These are phyloP conservation scores for Anarhynchus alexandrinus DNA, from an alignment of 2,113 vertebrate species.

Conservation along the genomic window DNA sequence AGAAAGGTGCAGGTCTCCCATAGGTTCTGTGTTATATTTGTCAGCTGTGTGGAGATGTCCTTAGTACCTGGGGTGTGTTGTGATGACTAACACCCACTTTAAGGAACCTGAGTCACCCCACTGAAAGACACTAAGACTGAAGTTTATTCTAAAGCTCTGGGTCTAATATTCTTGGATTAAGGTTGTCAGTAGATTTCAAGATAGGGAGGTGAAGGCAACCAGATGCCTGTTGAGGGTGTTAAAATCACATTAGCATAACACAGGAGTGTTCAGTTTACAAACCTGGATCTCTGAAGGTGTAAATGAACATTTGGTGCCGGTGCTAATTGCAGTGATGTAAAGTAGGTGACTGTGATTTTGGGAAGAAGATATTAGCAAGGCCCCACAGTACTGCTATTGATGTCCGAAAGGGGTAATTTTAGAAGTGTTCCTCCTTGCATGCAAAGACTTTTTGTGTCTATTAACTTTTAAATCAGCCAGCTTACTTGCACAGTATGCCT, in stretches of 20 bases:
- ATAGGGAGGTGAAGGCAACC: background rate
- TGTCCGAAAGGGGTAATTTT: slow-evolving; percentile 49
- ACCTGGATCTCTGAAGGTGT: slow-evolving; percentile 41
- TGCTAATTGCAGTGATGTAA: slow-evolving; percentile 58
- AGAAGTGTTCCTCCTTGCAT: background rate
- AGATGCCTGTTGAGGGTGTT: slow-evolving; percentile 29
- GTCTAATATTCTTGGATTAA: background rate
- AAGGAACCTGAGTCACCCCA: background rate
- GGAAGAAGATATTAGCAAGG: slow-evolving; percentile 28
- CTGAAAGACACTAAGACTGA: background rate
- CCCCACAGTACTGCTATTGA: background rate
- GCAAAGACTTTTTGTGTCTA: background rate
- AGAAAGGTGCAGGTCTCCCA: background rate
- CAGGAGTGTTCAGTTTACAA: slow-evolving; percentile 25
- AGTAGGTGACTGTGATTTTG: slow-evolving; percentile 32
- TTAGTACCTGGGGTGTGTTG: background rate
- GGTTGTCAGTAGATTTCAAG: background rate
- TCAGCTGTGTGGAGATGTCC: background rate
- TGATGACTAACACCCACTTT: background rate
- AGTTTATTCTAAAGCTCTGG: background rate
- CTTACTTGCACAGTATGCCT: background rate
- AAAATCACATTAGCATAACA: slow-evolving; percentile 33
- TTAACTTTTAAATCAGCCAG: slow-evolving; percentile 19
- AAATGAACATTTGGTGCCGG: slow-evolving; percentile 61
- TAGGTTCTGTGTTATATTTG: background rate